Evolutionary conservation across 2,113 vertebrate genomes (phyloP), one percentile per base, ranked within the genome.

Genomic region (Dasyprocta punctata): DNA sequence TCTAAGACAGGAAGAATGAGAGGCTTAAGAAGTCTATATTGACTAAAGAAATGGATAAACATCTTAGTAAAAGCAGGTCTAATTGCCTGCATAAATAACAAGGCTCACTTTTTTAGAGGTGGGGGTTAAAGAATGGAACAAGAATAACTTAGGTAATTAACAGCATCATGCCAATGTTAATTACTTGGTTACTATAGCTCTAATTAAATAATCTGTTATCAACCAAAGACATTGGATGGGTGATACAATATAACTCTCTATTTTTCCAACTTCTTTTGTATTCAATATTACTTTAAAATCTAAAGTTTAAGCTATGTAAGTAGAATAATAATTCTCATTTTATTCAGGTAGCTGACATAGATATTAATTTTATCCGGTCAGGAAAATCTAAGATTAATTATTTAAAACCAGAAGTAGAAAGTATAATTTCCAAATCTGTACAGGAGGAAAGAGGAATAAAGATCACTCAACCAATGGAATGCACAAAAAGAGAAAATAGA

Each of bases 201-300:
- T 63, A 33, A 2, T 75, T n/a, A 54, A 49, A 33, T 75, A 86
- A 94, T 9, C 69, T 2, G 12, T 19, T 75, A n/a, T 54, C 26
- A 47, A 0, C 67, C 16, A n/a, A 73, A 28, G 77, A 77, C 71
- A 44, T 5, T 24, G 4, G 38, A 28, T 24, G 38, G 30, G 47
- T 69, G 54, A 47, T 26, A 75, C 0, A 56, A 5, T n/a, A 36
- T 12, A 82, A 89, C 36, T 81, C 33, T 33, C 65, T 56, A 12
- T 69, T 71, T 41, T 84, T 44, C 26, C 26, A 61, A 81, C 17
- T 81, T 81, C 38, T 71, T 71, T 1, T 71, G 49, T 87, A 26
- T 80, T 47, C 80, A 89, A 91, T 22, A 85, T 56, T 69, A 83
- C 80, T 67, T 90, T 10, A 78, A 93, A 91, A 69, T 54, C 75